These are phyloP conservation scores for Oscheius sp. DNA, from an alignment of 2,888 invertebrate genomes.

Conservation along the genomic window DNA sequence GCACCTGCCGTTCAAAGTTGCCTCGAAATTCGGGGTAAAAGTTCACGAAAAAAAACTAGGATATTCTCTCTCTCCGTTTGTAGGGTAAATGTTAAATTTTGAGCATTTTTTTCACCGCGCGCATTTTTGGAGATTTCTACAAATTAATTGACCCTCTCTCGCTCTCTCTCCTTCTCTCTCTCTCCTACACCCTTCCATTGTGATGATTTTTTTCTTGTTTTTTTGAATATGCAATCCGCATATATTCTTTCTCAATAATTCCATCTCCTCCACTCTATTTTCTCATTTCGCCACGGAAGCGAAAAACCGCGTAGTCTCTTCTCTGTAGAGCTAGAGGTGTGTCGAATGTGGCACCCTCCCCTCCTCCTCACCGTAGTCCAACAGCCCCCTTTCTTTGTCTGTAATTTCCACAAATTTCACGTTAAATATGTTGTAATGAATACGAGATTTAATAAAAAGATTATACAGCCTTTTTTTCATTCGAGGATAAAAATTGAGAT, in stretches of 20 bases:
- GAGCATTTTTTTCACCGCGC: constrained; percentile 16
- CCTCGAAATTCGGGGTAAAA: neutral
- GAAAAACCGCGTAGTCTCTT: constrained; percentile 17
- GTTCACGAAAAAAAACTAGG: constrained; percentile 1
- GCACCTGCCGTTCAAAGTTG: neutral
- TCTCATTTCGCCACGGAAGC: constrained; percentile 28
- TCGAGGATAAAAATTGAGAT: too few species aligned
- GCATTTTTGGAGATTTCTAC: constrained; percentile 14
- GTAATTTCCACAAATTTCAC: constrained; percentile 11
- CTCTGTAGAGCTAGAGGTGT: neutral
- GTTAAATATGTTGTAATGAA: constrained; percentile 23
- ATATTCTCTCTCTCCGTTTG: constrained; percentile 16
- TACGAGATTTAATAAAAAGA: constrained; percentile 24
- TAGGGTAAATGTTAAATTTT: constrained; percentile 20
- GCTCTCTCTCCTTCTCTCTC: constrained; percentile 5
- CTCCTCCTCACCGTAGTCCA: neutral
- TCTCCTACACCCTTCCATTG: constrained; percentile 25
- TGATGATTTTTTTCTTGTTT: constrained; percentile 18
- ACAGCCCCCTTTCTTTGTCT: neutral
- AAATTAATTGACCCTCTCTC: too few species aligned
- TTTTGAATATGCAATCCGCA: constrained; percentile 16
- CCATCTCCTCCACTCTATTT: constrained; percentile 8
- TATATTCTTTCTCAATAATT: constrained; percentile 21
- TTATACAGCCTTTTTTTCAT: neutral
- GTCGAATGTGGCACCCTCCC: neutral